Evolutionary conservation across 2,797 vertebrate species (phyloP), one percentile per base, ranked within the genome.

Genomic region (Anableps anableps): DNA sequence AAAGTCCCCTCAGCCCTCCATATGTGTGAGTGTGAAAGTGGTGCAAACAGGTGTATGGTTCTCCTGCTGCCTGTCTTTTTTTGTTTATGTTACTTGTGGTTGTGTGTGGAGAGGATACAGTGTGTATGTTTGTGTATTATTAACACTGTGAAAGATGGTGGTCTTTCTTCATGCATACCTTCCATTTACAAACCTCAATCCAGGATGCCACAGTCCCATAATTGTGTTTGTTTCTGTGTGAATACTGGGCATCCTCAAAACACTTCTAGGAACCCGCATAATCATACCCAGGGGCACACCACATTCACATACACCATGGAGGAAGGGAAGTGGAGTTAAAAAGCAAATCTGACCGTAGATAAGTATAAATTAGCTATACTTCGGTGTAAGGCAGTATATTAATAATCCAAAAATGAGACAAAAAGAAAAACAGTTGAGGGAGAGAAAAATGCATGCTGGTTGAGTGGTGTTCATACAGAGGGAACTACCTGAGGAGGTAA

Each of bases 51-150:
- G 83, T 90, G 88, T n/a, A 34, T 66, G 5, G 68, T 85, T 82
- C 79, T 71, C 75, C 51, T 36, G 82, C 83, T 75, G 77, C 60
- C 48, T 3, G 31, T 80, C 72, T 85, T 68, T 85, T 68, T 84
- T 82, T 88, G 82, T 89, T 91, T 91, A 87, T 81, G 72, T 78
- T n/a, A 77, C 82, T 80, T 17, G 72, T 80, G 85, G 75, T 81
- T 48, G 34, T 83, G 76, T 47, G 72, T 77, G 77, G 53, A 76
- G 21, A 55, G 36, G 19, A 38, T 29, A 66, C n/a, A 74, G 34
- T 62, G 51, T 60, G 26, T 75, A 58, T 80, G 78, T 77, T 68
- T 81, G 77, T 78, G 53, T 82, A 80, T 76, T 88, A 86, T 84
- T 82, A 47, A 77, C 75, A 70, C 66, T 38, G 74, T 72, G 29